phyloP scores from a whole-genome alignment of 2,113 vertebrate genomes.

The Excalfactoria chinensis region DNA sequence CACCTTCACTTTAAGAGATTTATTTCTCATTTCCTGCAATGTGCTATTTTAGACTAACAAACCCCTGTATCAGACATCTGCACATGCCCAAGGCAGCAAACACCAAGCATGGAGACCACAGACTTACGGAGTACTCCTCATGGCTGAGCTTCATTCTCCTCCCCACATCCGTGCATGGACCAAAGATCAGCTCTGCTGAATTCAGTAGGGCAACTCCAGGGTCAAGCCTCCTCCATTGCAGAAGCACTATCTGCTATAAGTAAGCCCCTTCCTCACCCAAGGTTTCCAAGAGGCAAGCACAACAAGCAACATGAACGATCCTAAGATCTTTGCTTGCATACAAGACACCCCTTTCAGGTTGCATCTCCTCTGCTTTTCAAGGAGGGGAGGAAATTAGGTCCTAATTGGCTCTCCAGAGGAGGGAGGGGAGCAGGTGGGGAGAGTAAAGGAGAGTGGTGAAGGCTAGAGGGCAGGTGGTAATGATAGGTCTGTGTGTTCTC shows the following conservation, averaged over 20 bases:
- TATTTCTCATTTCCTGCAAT: conserved; percentile 42
- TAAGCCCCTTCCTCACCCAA: not conserved
- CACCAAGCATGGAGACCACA: not conserved
- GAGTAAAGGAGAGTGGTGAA: not conserved
- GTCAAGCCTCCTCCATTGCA: not conserved
- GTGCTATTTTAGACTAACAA: not conserved
- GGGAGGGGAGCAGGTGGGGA: not conserved
- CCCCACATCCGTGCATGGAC: not conserved
- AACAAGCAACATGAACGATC: not conserved
- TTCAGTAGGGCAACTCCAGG: not conserved
- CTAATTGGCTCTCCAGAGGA: not conserved
- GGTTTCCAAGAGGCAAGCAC: not conserved
- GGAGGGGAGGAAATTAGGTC: not conserved
- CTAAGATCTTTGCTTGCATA: not conserved
- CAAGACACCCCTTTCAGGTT: not conserved
- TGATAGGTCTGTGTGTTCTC: not conserved
- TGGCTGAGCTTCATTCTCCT: not conserved
- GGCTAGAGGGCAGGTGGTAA: not conserved
- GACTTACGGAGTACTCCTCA: not conserved
- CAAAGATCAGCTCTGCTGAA: not conserved
- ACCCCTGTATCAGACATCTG: not conserved
- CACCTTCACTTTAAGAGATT: conserved; percentile 30
- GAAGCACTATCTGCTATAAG: not conserved
- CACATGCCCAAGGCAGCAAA: not conserved
- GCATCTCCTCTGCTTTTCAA: not conserved